phyloP scores from a whole-genome alignment of 2,797 vertebrate species.

The Pseudopleuronectes americanus region DNA sequence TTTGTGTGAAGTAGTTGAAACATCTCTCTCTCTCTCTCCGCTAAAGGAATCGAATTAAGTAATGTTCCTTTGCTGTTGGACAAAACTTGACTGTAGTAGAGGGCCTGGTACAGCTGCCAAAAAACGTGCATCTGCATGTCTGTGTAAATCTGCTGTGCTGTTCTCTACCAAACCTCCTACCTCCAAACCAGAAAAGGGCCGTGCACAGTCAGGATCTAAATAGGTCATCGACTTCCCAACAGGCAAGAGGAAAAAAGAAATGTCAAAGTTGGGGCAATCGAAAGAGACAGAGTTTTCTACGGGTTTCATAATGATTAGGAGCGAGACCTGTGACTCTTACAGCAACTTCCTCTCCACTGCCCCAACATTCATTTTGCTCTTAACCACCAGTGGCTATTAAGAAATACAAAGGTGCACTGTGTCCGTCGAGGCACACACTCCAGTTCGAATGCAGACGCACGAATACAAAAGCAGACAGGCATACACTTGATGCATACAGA shows the following conservation, averaged over 20 bases:
- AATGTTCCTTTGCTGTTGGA: neutral
- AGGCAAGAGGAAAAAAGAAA: slow-evolving; percentile 4
- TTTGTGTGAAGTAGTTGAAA: neutral
- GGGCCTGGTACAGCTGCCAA: slow-evolving; percentile 9
- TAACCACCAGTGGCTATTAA: slow-evolving; percentile 54
- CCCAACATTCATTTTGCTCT: slow-evolving; percentile 42
- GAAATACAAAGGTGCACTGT: slow-evolving; percentile 74
- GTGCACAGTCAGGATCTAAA: neutral
- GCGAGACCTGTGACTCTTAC: slow-evolving; percentile 42
- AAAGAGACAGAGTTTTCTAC: slow-evolving; percentile 55
- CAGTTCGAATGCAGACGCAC: slow-evolving; percentile 49
- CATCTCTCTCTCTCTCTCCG: neutral
- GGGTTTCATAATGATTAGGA: slow-evolving; percentile 55
- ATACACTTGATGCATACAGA: neutral
- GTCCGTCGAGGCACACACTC: slow-evolving; percentile 36
- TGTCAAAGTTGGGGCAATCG: slow-evolving; percentile 31
- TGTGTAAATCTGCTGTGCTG: slow-evolving; percentile 20
- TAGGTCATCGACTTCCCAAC: slow-evolving; percentile 11
- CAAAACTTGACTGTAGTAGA: slow-evolving; percentile 10
- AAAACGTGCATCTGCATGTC: slow-evolving; percentile 21
- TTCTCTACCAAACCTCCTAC: slow-evolving; percentile 25
- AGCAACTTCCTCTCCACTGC: slow-evolving; percentile 32
- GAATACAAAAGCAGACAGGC: slow-evolving; percentile 26
- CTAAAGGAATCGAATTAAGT: neutral
- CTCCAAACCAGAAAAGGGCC: slow-evolving; percentile 2